Evolutionary conservation across 1,140 invertebrate genomes (phyloP).

Genomic region (Diplogasteroides magnus): DNA sequence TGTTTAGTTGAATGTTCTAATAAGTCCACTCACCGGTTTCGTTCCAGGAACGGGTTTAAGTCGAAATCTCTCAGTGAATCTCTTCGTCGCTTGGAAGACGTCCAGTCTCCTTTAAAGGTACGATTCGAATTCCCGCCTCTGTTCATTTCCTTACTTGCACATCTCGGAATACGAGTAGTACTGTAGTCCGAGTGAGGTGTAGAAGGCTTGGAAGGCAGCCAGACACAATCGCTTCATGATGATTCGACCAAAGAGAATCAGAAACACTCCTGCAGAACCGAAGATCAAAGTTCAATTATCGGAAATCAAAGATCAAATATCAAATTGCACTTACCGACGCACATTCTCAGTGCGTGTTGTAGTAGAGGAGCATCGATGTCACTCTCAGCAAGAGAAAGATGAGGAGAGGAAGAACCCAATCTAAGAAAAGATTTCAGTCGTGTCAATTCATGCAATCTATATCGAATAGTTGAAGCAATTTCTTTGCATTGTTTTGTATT

Average conservation of each 20-base stretch:
- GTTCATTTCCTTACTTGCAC: conserved; percentile 22
- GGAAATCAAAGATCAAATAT: no score
- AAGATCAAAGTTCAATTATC: no score
- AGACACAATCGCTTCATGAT: conserved; percentile 15
- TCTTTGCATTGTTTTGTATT: no score
- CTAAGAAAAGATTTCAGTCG: no score
- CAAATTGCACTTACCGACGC: conserved; percentile 6
- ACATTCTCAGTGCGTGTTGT: background rate
- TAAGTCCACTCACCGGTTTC: background rate
- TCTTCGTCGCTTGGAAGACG: conserved; percentile 22
- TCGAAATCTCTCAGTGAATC: conserved; percentile 24
- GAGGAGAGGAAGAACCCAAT: background rate
- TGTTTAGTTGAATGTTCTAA: no score
- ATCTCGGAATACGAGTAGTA: conserved; percentile 29
- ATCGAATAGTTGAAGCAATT: no score
- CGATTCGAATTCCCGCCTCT: no score
- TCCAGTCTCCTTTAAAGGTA: conserved; percentile 7
- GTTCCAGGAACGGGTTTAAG: conserved; percentile 3
- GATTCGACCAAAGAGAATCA: conserved; percentile 7
- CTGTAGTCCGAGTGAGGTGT: conserved; percentile 10
- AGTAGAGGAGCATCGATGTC: background rate
- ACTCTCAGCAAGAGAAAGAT: conserved; percentile 1
- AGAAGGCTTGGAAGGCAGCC: conserved; percentile 11
- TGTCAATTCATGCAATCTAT: no score
- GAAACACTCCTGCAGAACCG: conserved; percentile 10